These are phyloP conservation scores for Bursaphelenchus mucronatus DNA, from an alignment of 1,140 invertebrate genomes.

Conservation along the genomic window DNA sequence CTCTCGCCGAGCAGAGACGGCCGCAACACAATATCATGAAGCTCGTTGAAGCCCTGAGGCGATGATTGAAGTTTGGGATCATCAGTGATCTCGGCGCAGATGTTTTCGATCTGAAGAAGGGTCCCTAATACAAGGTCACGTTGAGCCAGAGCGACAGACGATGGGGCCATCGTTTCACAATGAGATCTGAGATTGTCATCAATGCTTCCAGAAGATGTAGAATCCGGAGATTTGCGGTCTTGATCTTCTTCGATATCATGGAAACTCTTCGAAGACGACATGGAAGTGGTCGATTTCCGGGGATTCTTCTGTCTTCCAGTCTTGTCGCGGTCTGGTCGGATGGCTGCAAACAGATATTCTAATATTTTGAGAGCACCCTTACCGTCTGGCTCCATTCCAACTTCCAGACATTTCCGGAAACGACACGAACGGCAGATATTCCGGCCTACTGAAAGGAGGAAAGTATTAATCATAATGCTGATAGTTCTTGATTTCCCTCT, in stretches of 20 bases:
- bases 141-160: slow-evolving; percentile 19
- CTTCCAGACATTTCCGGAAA: slow-evolving; percentile 65
- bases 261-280: not conserved
- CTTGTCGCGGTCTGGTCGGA: slow-evolving; percentile 46
- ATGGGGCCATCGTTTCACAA: slow-evolving; percentile 14
- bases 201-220: not conserved
- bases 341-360: slow-evolving; percentile 17
- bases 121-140: slow-evolving; percentile 30
- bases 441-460: slow-evolving; percentile 59
- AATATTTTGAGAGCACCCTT: not conserved
- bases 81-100: slow-evolving; percentile 35
- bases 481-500: slow-evolving; percentile 1
- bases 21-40: slow-evolving; percentile 1
- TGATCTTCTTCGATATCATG: too few relatives aligned
- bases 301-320: slow-evolving; percentile 58
- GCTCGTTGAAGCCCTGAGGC: slow-evolving; percentile 1
- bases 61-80: not conserved
- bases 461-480: not conserved
- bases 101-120: slow-evolving; percentile 41
- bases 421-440: slow-evolving; percentile 66
- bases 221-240: slow-evolving; percentile 1
- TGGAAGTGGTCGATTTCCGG: slow-evolving; percentile 30
- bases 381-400: slow-evolving; percentile 67
- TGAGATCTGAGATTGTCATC: not conserved
- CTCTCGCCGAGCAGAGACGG: not conserved